Conservation (phyloP, 2,113 vertebrate species). For the Hippocampus zosterae region DNA sequence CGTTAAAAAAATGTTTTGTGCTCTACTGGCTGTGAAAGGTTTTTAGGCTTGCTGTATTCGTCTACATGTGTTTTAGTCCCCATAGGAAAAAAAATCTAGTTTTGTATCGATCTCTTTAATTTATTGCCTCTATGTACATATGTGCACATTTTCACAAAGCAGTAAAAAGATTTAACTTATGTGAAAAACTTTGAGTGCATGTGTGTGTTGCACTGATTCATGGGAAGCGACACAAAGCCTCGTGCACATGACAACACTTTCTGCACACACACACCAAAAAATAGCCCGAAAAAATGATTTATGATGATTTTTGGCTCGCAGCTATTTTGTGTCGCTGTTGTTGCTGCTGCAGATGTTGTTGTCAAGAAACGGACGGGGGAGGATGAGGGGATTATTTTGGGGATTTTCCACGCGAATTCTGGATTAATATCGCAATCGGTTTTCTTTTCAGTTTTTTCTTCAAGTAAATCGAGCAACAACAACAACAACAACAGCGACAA, state of each 20-base stretch:
- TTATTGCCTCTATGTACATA: constrained; percentile 98
- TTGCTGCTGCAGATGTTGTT: constrained; percentile 49
- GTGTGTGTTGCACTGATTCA: constrained; percentile 61
- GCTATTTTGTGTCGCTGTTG: constrained; percentile 5
- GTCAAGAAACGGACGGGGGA: neutral
- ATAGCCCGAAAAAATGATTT: constrained; percentile 37
- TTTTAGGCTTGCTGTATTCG: constrained; percentile 83
- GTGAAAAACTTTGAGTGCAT: constrained; percentile 33
- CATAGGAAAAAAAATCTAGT: constrained; percentile 85
- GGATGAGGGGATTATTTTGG: neutral
- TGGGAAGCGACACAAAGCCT: constrained; percentile 52
- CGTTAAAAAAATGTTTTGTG: constrained; percentile 78
- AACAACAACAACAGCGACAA: too few species aligned
- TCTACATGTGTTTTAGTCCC: constrained; percentile 86
- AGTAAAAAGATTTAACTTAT: constrained; percentile 90
- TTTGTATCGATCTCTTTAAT: constrained; percentile 98
- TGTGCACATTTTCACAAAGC: constrained; percentile 92
- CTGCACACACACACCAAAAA: too few species aligned
- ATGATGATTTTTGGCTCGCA: constrained; percentile 36
- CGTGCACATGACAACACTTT: neutral
- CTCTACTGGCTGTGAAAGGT: constrained; percentile 90
- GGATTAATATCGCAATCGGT: neutral
- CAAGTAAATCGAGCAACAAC: neutral
- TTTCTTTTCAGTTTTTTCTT: constrained; percentile 57
- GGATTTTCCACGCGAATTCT: constrained; percentile 20